A percentile compares a stretch with the other conserved stretches of the same genome.
Conservation (phyloP, 2,888 invertebrate genomes). For the Drosophila parthenogenetica region DNA sequence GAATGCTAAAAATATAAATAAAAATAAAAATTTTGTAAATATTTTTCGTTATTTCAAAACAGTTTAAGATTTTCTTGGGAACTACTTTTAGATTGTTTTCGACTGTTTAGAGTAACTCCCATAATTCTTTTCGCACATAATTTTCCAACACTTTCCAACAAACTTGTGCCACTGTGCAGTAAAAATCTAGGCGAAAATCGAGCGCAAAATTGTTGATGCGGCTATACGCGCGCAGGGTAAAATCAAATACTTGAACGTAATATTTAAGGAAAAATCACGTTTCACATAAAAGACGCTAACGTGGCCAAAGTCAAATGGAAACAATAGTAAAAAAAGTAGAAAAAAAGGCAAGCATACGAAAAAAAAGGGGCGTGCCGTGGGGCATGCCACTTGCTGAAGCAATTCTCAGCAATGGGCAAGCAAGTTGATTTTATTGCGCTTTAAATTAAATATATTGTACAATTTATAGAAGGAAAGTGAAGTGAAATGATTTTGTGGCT, state of each 20-base stretch:
- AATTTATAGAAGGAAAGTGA: constrained; percentile 75
- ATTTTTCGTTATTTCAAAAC: too few relatives aligned
- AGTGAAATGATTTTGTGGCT: constrained; percentile 70
- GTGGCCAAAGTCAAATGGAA: constrained; percentile 68
- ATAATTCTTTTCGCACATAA: too few relatives aligned
- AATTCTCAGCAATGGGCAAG: constrained; percentile 53
- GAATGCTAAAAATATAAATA: too few relatives aligned
- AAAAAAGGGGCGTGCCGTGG: constrained; percentile 18
- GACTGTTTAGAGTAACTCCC: too few relatives aligned
- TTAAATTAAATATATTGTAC: constrained; percentile 78
- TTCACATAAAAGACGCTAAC: constrained; percentile 75
- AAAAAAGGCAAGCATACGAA: neutral
- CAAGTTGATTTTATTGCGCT: constrained; percentile 77
- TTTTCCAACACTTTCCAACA: neutral
- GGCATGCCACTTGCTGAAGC: constrained; percentile 50
- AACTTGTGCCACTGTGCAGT: constrained; percentile 31
- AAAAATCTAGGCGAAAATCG: constrained; percentile 17
- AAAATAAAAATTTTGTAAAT: too few relatives aligned
- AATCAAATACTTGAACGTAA: constrained; percentile 60
- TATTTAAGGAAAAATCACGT: constrained; percentile 77
- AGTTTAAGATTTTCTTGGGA: too few relatives aligned
- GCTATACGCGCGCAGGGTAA: constrained; percentile 25
- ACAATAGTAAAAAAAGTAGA: constrained; percentile 50
- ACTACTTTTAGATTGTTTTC: too few relatives aligned
- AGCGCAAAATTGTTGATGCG: constrained; percentile 42